These are phyloP conservation scores for Mystacides longicornis DNA, from an alignment of 2,888 invertebrate genomes.

Conservation along the genomic window DNA sequence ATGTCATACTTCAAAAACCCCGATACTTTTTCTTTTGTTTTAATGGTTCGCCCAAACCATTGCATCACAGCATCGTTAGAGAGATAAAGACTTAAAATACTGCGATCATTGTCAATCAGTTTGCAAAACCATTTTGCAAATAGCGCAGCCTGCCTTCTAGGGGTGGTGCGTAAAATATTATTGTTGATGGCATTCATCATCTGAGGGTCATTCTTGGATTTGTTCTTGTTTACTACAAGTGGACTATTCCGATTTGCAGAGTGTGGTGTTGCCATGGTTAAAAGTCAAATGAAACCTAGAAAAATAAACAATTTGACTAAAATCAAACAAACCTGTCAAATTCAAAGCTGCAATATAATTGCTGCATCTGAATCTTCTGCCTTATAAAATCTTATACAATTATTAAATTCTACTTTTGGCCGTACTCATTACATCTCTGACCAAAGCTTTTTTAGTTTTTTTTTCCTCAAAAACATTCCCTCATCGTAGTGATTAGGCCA, in stretches of 20 bases:
- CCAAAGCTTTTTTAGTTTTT: too few relatives aligned
- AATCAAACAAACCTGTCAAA: too few relatives aligned
- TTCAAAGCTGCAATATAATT: too few relatives aligned
- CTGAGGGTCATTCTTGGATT: constrained; percentile 6
- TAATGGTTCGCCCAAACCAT: constrained; percentile 59
- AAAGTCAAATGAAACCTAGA: not conserved
- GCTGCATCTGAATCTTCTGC: too few relatives aligned
- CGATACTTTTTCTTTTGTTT: constrained; percentile 50
- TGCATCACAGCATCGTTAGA: constrained; percentile 50
- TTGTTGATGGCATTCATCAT: constrained; percentile 22
- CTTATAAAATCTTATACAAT: too few relatives aligned
- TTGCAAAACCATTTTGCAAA: constrained; percentile 45
- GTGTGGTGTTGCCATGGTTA: constrained; percentile 11
- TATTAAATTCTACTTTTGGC: too few relatives aligned
- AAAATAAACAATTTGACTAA: too few relatives aligned
- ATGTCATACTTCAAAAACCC: constrained; percentile 50
- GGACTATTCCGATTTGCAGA: constrained; percentile 6
- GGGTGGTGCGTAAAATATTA: constrained; percentile 12
- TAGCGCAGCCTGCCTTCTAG: constrained; percentile 32
- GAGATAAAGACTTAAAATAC: constrained; percentile 42
- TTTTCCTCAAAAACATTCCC: too few relatives aligned
- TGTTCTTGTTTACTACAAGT: not conserved
- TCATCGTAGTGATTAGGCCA: too few relatives aligned
- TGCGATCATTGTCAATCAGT: constrained; percentile 45
- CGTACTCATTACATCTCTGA: too few relatives aligned